Conservation (phyloP, 2,113 vertebrate species). For the Sterrhoptilus dennistouni region DNA sequence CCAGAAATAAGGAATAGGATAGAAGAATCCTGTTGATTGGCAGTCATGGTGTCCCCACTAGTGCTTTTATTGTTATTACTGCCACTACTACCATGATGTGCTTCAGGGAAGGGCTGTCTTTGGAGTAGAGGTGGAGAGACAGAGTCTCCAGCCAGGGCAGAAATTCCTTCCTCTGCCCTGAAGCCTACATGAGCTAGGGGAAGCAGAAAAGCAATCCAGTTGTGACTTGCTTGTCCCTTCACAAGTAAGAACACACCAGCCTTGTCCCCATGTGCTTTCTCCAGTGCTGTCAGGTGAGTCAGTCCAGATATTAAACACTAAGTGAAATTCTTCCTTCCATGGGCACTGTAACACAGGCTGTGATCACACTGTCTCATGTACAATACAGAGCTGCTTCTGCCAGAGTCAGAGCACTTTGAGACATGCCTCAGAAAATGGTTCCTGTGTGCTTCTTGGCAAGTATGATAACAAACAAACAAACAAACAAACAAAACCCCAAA, state of each 20-base stretch:
- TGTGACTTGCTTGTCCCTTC: not conserved
- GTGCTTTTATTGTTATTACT: not conserved
- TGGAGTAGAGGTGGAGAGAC: not conserved
- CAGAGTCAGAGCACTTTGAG: not conserved
- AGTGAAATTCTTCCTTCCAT: not conserved
- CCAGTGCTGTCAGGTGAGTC: not conserved
- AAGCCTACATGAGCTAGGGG: not conserved
- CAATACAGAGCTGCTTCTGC: not conserved
- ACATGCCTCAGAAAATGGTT: not conserved
- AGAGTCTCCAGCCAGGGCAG: not conserved
- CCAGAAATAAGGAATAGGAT: not conserved
- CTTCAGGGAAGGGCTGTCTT: constrained; percentile 11
- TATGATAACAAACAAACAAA: too few species aligned
- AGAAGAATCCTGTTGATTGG: not conserved
- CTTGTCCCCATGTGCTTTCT: not conserved
- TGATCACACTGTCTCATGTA: not conserved
- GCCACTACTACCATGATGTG: not conserved
- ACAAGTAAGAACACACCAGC: not conserved
- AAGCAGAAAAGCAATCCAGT: not conserved
- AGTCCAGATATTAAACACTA: not conserved
- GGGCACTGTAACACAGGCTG: accelerated
- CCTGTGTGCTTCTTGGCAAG: not conserved
- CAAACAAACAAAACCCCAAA: too few species aligned
- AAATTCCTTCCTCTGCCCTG: not conserved
- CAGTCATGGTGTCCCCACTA: not conserved